Evolutionary conservation across 2,113 vertebrate species (phyloP).

Genomic region (Oncorhynchus masou): DNA sequence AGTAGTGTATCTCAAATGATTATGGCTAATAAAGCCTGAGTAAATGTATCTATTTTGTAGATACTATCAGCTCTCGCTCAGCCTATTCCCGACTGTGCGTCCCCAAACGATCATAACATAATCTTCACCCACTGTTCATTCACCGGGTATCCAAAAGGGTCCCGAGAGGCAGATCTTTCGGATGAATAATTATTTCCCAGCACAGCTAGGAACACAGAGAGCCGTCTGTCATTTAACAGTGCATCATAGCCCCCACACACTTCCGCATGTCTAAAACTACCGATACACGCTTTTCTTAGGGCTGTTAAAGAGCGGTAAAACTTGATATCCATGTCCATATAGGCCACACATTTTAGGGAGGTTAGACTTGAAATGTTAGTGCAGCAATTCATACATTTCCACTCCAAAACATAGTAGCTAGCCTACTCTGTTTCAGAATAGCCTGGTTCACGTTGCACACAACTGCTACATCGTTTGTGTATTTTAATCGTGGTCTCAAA

Average conservation of each 20-base stretch:
- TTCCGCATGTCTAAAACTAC: conserved; percentile 45
- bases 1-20: too few relatives aligned
- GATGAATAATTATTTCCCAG: conserved; percentile 63
- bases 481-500: background rate
- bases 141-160: conserved; percentile 51
- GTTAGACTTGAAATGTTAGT: background rate
- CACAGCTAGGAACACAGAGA: background rate
- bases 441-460: background rate
- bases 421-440: background rate
- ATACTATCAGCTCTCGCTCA: too few relatives aligned
- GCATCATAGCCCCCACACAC: conserved; percentile 19
- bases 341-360: background rate
- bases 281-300: conserved; percentile 16
- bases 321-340: background rate
- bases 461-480: background rate
- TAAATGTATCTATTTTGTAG: too few relatives aligned
- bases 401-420: background rate
- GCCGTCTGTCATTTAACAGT: conserved; percentile 6
- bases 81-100: too few relatives aligned
- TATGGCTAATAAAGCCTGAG: too few relatives aligned
- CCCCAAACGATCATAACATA: too few relatives aligned
- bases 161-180: conserved; percentile 79
- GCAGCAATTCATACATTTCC: background rate
- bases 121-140: too few relatives aligned
- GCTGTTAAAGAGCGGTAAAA: background rate